Base-by-base conservation (phyloP, 2,888 invertebrate species). In the Rapana venosa region DNA sequence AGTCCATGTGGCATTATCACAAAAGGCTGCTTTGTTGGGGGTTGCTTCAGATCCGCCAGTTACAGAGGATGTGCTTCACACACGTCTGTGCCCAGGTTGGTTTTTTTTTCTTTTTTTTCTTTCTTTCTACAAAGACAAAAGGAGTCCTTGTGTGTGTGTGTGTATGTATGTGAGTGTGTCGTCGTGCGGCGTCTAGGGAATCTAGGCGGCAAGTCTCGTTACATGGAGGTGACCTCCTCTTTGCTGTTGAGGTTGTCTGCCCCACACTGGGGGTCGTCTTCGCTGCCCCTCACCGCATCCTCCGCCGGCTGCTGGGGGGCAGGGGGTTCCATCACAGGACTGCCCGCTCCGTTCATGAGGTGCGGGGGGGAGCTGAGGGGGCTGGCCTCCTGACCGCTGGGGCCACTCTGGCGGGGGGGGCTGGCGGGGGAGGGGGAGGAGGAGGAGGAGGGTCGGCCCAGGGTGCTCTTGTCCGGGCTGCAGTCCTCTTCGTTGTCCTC, bases 221-320 rank as follows among this genome's bases (percentile, higher is more conserved):
- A 92, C 92, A 92, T 92, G 35, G 84, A 89, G 35, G 92, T 92
- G 74, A 92, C 77, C 61, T 92, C 91, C 87, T 91, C 92, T 22
- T 90, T 79, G 87, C 91, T 92, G 88, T 92, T 92, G 58, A 92
- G 90, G 58, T 91, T 92, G 47, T 89, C 47, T 47, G 4, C 47
- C 47, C 47, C 47, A 47, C 47, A 47, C 47, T 47, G 47, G 47
- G 47, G 47, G 47, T 47, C 47, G 47, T 47, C 47, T 56, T 70
- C 84, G 11, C 58, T 83, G 36, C 32, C 32, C 30, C 66, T 47
- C 22, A 90, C 92, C 20, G n/a, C 13, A 4, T 15, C 56, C 58
- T 90, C 90, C 70, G 81, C 47, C 2, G 36, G 84, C 17, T 47
- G 58, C n/a, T 32, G 79, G 11, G 81, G 88, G 32, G 84, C 74